Percentiles rank a stretch among this genome's conserved stretches.
Evolutionary conservation across 2,888 invertebrate genomes (phyloP).

Genomic region (Lasioglossum oenotherae): DNA sequence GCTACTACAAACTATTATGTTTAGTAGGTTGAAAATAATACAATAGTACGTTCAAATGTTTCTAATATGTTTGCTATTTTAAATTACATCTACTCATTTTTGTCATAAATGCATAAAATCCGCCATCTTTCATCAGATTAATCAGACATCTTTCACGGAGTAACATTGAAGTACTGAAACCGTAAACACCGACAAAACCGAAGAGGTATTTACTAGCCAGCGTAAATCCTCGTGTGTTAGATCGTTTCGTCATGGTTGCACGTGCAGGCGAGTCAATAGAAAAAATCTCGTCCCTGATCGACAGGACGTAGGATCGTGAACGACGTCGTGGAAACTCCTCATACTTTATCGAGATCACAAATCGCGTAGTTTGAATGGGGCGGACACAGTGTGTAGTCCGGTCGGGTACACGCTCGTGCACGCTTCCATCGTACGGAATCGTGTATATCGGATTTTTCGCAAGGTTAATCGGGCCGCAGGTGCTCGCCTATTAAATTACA

Average conservation of each 20-base stretch:
- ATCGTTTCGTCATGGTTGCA: conserved; percentile 1
- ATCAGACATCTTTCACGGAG: neutral
- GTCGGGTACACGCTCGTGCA: neutral
- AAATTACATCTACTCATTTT: too few species aligned
- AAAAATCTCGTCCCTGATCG: conserved; percentile 20
- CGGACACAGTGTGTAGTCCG: neutral
- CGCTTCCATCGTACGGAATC: neutral
- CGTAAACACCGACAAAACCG: neutral
- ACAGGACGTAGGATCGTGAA: conserved; percentile 27
- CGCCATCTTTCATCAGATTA: too few species aligned
- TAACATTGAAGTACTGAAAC: neutral
- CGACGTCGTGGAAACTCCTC: conserved; percentile 30
- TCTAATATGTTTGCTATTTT: too few species aligned
- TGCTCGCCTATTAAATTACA: conserved; percentile 47
- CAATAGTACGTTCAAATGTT: too few species aligned
- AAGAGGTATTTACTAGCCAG: neutral
- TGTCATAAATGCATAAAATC: too few species aligned
- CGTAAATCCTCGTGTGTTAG: neutral
- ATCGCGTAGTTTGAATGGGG: conserved; percentile 11
- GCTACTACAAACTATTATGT: too few species aligned
- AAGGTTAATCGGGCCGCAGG: conserved; percentile 43
- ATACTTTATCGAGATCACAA: conserved; percentile 22
- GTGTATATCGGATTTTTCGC: conserved; percentile 40
- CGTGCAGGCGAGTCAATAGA: neutral
- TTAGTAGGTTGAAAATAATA: too few species aligned